Evolutionary conservation across 2,888 invertebrate genomes (phyloP), one percentile per base, ranked within the genome.

Genomic region (Zootermopsis nevadensis): DNA sequence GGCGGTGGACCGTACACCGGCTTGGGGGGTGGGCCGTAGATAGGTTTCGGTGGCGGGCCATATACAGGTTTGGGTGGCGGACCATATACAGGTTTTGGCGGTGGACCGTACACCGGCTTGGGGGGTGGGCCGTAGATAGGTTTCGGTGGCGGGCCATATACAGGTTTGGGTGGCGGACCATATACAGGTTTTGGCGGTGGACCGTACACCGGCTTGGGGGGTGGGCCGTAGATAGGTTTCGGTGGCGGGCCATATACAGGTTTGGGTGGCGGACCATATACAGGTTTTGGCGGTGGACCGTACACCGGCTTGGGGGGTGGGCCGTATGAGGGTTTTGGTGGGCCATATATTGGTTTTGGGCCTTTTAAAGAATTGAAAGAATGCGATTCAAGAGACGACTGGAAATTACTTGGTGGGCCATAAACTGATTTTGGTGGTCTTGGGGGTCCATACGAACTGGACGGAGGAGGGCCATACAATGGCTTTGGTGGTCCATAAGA

Each of bases 351-450:
- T 86, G 87, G 83, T 87, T 84, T 80, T 86, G 76, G 82, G 24
- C 77, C 48, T 31, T 77, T 82, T 15, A 77, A 77, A 8, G 82
- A 77, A 27, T 33, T 48, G 24, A 55, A 77, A 77, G 77, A 55
- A 31, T 80, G 81, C 4, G 86, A 86, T 7, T 85, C 86, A 60
- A 85, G 33, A 22, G 69, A 69, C 24, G n/a, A 33, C 22, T 22
- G 74, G 24, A 38, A 38, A 10, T 38, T 38, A 22, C 22, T 38
- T 22, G 38, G 74, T 6, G 35, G 35, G 3, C 35, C 35, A 38
- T 74, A 38, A 35, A 74, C 42, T 38, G 38, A n/a, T 86, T 90
- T 90, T 0, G 92, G 92, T 1, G 91, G 89, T 0, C 91, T 92
- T 88, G 90, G 86, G 0, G 86, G 85, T 15, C 86, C 86, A 80